Conservation (phyloP, 2,888 invertebrate genomes). For the Calliopum simillimum region DNA sequence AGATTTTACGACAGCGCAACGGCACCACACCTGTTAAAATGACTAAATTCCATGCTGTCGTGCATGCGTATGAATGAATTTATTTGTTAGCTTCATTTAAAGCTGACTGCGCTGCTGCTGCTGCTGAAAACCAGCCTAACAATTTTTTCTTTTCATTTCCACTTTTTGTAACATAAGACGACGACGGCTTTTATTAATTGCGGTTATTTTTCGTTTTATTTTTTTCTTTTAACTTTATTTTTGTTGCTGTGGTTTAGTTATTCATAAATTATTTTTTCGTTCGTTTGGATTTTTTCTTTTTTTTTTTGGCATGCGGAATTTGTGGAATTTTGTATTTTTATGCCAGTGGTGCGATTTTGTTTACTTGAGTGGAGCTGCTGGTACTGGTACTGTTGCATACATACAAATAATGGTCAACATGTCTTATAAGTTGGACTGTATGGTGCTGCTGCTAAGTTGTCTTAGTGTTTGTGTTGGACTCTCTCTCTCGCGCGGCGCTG, state of each 20-base stretch:
- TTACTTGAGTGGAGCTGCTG: neutral
- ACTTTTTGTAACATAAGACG: neutral
- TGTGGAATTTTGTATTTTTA: neutral
- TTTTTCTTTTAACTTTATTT: neutral
- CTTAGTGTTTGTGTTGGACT: no score
- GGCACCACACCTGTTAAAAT: constrained; percentile 19
- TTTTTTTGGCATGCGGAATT: neutral
- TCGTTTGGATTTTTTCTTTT: neutral
- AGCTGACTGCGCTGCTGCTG: neutral
- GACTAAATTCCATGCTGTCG: neutral
- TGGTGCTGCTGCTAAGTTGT: no score
- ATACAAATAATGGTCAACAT: neutral
- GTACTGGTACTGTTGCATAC: neutral
- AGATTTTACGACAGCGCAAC: constrained; percentile 7
- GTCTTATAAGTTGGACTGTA: no score
- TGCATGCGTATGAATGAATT: constrained; percentile 13
- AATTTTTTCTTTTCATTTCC: neutral
- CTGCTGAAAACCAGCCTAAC: neutral
- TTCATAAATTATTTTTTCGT: neutral
- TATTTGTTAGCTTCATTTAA: neutral
- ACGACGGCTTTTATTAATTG: no score
- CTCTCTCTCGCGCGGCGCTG: no score
- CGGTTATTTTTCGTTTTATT: neutral
- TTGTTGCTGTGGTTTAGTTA: neutral
- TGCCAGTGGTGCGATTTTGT: constrained; percentile 1